Conservation (phyloP, 2,888 invertebrate species). For the Luperina testacea region DNA sequence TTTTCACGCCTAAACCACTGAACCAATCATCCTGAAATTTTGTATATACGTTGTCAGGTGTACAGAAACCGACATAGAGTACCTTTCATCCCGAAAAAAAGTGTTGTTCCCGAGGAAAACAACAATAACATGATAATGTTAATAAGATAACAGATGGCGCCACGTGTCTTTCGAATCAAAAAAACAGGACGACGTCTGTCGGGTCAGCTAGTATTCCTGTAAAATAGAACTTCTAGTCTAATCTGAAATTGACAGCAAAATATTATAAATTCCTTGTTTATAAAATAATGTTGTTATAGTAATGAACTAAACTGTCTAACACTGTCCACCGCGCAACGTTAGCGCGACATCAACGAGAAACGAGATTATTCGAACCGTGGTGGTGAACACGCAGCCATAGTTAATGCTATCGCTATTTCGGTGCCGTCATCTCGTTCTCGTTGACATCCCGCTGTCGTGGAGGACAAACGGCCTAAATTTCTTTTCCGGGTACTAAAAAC, state of each 20-base stretch:
- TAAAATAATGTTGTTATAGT: background rate
- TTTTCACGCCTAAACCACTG: no score
- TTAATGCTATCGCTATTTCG: background rate
- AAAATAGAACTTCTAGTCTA: no score
- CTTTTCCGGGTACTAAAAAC: background rate
- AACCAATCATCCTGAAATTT: no score
- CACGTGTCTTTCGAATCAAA: no score
- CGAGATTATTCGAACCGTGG: no score
- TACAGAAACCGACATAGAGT: no score
- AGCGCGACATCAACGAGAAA: background rate
- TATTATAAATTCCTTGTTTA: background rate
- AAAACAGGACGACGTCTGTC: no score
- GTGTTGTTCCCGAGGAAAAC: no score
- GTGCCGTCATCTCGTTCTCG: background rate
- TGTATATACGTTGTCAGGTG: no score
- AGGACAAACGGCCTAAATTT: background rate
- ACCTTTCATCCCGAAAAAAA: no score
- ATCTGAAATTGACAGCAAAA: background rate
- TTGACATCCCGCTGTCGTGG: background rate
- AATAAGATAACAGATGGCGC: no score
- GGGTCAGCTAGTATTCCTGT: background rate
- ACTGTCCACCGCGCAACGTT: background rate
- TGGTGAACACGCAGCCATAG: background rate
- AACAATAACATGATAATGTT: no score
- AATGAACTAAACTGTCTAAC: background rate